Evolutionary conservation across 2,888 invertebrate genomes (phyloP), one percentile per base, ranked within the genome.

Genomic region (Muschampia plurimacula): DNA sequence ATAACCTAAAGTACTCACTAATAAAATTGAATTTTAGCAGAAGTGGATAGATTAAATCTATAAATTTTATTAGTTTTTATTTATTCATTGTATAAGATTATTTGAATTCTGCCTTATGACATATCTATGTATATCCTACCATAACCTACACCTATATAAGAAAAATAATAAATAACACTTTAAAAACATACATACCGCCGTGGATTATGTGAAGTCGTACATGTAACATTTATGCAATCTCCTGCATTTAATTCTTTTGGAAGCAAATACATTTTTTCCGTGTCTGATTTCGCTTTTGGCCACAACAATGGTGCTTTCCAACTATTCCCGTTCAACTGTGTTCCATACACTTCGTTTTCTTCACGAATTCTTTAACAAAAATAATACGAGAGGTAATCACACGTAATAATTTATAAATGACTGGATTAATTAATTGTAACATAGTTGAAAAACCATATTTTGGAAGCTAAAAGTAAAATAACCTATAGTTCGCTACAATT

Each of bases 261-360:
- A 74, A 91, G 73, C 44, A 85, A 55, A 75, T 87, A 88, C 87
- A 90, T 89, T 57, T 81, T 87, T 81, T 86, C 86, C 79, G 83
- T 85, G 66, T 77, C 75, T 67, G 75, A 68, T 69, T 77, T 79
- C 70, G 84, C 73, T 62, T 76, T 70, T 32, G 88, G 87, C 85
- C 87, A 87, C 77, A 39, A 7, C 41, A 82, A 82, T 22, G 87
- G 85, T 66, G 82, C 82, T 74, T 80, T 82, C 70, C 76, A 81
- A 63, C 81, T 76, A 70, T 80, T 78, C 32, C 87, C 86, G 80
- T 88, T 89, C 75, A 72, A 15, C 46, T 62, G 63, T 13, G 80
- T 78, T 66, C 80, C 83, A 76, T 88, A 83, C 28, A 82, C 82
- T 69, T 86, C 89, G 79, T 79, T 78, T 67, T 84, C 81, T 67